phyloP scores from a whole-genome alignment of 1,140 invertebrate genomes.

The Halesus radiatus region DNA sequence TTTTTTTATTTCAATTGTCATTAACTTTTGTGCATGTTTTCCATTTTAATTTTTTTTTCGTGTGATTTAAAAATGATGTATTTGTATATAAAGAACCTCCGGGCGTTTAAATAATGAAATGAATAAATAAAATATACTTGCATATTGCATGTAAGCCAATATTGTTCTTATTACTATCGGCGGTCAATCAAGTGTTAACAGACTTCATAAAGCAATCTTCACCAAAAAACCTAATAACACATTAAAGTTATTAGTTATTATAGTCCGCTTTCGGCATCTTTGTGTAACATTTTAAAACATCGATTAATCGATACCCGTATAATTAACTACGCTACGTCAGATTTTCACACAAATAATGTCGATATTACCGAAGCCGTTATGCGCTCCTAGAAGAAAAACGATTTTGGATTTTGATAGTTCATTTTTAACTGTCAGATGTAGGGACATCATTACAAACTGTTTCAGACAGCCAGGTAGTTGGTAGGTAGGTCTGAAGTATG shows the following conservation, averaged over 20 bases:
- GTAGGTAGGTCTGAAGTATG: background rate
- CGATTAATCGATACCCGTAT: background rate
- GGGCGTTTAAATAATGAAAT: too few species aligned
- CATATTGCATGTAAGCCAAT: too few species aligned
- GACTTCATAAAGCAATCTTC: too few species aligned
- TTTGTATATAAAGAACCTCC: too few species aligned
- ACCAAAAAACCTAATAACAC: too few species aligned
- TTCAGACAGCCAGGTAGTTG: background rate
- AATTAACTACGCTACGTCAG: background rate
- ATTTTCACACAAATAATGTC: conserved; percentile 26
- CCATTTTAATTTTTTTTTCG: too few species aligned
- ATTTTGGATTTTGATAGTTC: background rate
- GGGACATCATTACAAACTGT: background rate
- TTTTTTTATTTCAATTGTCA: too few species aligned
- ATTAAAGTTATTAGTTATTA: conserved; percentile 9
- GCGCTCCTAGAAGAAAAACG: background rate
- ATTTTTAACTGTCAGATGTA: conserved; percentile 18
- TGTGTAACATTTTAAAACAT: background rate
- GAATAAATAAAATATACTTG: too few species aligned
- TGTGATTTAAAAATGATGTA: too few species aligned
- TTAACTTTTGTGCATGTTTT: too few species aligned
- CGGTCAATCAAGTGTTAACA: too few species aligned
- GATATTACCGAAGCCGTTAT: background rate
- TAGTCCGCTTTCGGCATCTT: background rate
- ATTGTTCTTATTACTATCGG: too few species aligned